Percentiles rank a stretch among this genome's conserved stretches.
Evolutionary conservation across 2,888 invertebrate species (phyloP).

Genomic region (Epistrophe eligans): DNA sequence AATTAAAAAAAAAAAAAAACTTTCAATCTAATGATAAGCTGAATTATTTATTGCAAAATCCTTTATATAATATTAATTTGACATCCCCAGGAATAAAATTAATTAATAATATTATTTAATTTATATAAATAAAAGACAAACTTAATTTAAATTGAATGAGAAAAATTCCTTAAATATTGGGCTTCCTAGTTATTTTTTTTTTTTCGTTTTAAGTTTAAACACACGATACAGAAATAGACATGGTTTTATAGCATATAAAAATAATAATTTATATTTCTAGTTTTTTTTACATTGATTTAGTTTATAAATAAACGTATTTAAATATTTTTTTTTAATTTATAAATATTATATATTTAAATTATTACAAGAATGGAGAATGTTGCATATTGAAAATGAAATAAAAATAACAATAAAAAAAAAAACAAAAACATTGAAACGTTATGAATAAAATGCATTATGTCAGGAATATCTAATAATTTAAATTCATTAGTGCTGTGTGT

Average conservation of each 20-base stretch:
- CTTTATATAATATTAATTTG: conserved; percentile 27
- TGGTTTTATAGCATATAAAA: conserved; percentile 64
- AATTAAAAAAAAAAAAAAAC: too few species aligned
- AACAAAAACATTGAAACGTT: conserved; percentile 42
- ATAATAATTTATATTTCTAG: conserved; percentile 78
- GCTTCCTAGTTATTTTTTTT: conserved; percentile 71
- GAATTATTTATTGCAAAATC: conserved; percentile 73
- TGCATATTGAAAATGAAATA: conserved; percentile 53
- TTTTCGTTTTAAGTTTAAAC: conserved; percentile 35
- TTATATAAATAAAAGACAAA: conserved; percentile 60
- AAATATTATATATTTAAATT: conserved; percentile 78
- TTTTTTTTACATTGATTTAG: conserved; percentile 76
- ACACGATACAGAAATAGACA: conserved; percentile 67
- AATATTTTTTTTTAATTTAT: conserved; percentile 64
- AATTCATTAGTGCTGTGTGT: conserved; percentile 76
- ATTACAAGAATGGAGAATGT: conserved; percentile 78
- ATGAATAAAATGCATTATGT: conserved; percentile 60
- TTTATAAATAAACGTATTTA: conserved; percentile 78
- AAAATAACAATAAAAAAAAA: conserved; percentile 17
- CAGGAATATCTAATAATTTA: conserved; percentile 69
- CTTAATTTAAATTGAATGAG: conserved; percentile 42
- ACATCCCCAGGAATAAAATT: conserved; percentile 69
- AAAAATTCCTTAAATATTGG: conserved; percentile 70
- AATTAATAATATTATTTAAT: conserved; percentile 56
- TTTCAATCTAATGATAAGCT: conserved; percentile 59